phyloP scores from a whole-genome alignment of 1,140 invertebrate genomes.

The Reticulitermes speratus region DNA sequence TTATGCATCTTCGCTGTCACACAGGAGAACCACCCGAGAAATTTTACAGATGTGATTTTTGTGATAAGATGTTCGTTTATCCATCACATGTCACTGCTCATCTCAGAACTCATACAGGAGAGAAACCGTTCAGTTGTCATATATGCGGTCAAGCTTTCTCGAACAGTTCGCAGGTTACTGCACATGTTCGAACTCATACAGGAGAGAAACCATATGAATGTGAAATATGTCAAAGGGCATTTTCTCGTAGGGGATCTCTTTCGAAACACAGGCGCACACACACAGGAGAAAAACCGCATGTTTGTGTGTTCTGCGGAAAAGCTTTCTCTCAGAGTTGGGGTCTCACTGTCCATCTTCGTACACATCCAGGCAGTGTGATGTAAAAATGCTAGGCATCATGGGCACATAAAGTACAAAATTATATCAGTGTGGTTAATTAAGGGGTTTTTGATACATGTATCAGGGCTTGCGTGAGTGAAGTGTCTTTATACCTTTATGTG shows the following conservation, averaged over 20 bases:
- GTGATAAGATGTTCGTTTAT: constrained; percentile 38
- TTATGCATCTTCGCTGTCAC: constrained; percentile 48
- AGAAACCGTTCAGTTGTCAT: constrained; percentile 18
- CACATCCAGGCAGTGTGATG: constrained; percentile 57
- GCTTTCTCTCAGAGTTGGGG: constrained; percentile 66
- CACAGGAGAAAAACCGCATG: constrained; percentile 59
- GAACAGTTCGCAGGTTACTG: neutral
- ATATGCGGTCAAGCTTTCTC: constrained; percentile 15
- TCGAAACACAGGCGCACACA: constrained; percentile 49
- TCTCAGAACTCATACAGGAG: constrained; percentile 22
- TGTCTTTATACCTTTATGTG: too few species aligned
- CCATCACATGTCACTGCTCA: neutral
- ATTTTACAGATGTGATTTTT: constrained; percentile 47
- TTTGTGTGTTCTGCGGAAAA: constrained; percentile 65
- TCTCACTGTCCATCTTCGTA: constrained; percentile 58
- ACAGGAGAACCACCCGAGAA: constrained; percentile 49
- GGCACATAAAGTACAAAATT: too few species aligned
- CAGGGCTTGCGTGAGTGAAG: too few species aligned
- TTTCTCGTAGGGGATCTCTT: neutral
- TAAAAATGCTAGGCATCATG: too few species aligned
- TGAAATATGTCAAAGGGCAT: neutral
- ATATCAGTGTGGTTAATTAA: too few species aligned
- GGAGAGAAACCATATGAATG: constrained; percentile 9
- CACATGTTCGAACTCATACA: constrained; percentile 23
- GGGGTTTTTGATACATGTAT: too few species aligned